Base-by-base conservation (phyloP, 2,113 vertebrate species). In the Ictalurus punctatus region DNA sequence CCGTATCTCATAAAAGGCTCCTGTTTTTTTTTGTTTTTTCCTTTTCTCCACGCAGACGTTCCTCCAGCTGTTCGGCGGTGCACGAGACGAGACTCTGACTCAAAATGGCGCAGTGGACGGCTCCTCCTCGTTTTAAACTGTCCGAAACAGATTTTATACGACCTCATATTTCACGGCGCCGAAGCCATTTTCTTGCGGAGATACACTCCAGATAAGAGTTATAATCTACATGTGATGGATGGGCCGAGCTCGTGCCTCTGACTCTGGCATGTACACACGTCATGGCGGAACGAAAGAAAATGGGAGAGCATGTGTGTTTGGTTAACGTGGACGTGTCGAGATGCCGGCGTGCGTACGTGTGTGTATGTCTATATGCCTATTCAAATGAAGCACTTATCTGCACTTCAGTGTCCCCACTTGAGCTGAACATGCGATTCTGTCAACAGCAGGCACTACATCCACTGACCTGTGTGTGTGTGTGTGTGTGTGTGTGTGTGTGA, bases 361-460 rank as follows among this genome's bases (percentile, higher is more conserved):
- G 80, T 83, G 81, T 83, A 76, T 94, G 85, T 83, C 67, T 84
- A 93, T 94, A 92, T 94, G 94, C 93, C 94, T 94, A 94, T 95
- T 96, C 93, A 95, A 95, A 94, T 94, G 93, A 93, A 93, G 91
- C 93, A 91, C 94, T 96, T 96, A 95, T 96, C 95, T 93, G 89
- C 88, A 92, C 93, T 92, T 92, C 92, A 93, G 92, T 93, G 94
- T 94, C 90, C 79, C 93, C 92, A 92, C 93, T 94, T 93, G 94
- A 92, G 93, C 94, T 94, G 94, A 94, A 93, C 93, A 93, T 95
- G 91, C 92, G 93, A 93, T 93, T 92, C 82, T 90, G 86, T 91
- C 91, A 91, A 92, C 87, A 88, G 87, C 87, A 86, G 63, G n/a
- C 76, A 34, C 52, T 84, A 79, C 54, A 82, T 58, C n/a, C 30